Conservation (phyloP, 2,113 vertebrate genomes). For the Mesocricetus auratus region DNA sequence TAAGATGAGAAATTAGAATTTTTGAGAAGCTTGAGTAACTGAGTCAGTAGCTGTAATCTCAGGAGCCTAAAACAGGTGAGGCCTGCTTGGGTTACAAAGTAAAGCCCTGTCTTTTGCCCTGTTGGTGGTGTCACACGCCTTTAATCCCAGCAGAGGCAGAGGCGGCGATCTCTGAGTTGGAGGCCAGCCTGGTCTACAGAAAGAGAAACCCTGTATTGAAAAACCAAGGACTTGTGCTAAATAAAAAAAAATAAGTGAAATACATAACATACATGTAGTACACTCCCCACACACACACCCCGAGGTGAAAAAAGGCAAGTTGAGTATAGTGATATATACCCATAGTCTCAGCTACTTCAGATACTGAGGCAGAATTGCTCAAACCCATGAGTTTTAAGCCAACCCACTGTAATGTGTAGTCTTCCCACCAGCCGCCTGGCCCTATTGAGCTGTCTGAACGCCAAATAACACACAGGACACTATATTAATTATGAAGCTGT, state of each 20-base stretch:
- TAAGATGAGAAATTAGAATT: constrained; percentile 39
- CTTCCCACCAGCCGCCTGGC: too few species aligned
- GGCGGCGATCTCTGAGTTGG: neutral
- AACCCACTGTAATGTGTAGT: too few species aligned
- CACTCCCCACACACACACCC: neutral
- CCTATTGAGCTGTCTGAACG: too few species aligned
- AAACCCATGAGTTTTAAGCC: neutral
- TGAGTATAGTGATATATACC: neutral
- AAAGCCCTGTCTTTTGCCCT: neutral
- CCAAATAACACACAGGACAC: too few species aligned
- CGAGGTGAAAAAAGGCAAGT: neutral
- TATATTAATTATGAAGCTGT: too few species aligned
- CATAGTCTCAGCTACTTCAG: neutral
- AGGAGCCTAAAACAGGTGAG: neutral
- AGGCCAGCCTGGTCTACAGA: neutral
- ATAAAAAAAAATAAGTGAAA: too few species aligned
- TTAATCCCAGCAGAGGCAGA: neutral
- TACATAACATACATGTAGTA: too few species aligned
- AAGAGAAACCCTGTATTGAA: neutral
- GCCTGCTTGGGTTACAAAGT: neutral
- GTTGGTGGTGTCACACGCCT: neutral
- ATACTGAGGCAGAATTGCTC: neutral
- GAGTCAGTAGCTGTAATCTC: neutral
- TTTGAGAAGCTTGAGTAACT: neutral
- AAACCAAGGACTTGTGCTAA: neutral